Evolutionary conservation across 1,140 invertebrate species (phyloP).

Genomic region (Ostrea denselamellosa): DNA sequence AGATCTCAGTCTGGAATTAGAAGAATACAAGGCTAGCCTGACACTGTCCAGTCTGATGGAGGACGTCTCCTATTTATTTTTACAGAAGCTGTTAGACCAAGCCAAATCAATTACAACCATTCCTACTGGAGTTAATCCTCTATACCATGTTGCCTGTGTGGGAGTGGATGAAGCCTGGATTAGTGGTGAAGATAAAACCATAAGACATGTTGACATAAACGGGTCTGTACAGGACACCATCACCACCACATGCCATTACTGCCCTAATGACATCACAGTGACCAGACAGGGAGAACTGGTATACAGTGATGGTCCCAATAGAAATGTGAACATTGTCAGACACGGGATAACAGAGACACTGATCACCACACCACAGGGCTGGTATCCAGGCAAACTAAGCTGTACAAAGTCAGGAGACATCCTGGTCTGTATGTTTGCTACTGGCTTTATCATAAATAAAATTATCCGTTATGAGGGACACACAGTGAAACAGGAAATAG

Average conservation of each 20-base stretch:
- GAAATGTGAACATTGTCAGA: background rate
- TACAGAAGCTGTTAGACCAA: background rate
- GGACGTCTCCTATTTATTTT: background rate
- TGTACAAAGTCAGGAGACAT: conserved; percentile 1
- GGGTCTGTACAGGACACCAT: background rate
- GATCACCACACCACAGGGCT: background rate
- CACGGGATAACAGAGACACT: background rate
- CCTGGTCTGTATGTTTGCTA: background rate
- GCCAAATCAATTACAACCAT: background rate
- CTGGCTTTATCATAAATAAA: background rate
- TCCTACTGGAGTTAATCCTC: background rate
- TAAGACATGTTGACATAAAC: background rate
- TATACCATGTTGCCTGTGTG: background rate
- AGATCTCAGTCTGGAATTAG: background rate
- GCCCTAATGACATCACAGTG: background rate
- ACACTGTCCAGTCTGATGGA: background rate
- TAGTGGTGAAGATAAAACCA: background rate
- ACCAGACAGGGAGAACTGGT: background rate
- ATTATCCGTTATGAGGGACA: background rate
- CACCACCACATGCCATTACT: background rate
- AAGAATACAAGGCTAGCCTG: background rate
- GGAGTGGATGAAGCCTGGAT: background rate
- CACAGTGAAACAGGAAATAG: background rate
- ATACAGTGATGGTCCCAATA: background rate
- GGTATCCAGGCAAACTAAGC: background rate